Conservation (phyloP, 2,888 invertebrate species). For the Nephrocerus scutellatus region DNA sequence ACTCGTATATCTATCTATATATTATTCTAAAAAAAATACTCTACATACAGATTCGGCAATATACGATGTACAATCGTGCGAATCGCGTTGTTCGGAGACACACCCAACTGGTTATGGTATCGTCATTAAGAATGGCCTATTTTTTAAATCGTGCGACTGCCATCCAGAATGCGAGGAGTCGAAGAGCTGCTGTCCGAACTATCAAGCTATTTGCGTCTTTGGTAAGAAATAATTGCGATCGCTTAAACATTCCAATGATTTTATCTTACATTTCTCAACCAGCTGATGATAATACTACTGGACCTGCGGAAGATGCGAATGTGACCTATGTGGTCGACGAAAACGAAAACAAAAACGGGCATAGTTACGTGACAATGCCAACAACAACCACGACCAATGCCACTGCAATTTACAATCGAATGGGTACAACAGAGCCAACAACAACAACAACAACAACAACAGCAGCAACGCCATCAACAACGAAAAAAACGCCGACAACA, state of each 20-base stretch:
- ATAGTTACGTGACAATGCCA: neutral
- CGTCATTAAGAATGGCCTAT: slow-evolving; percentile 19
- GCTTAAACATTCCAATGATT: neutral
- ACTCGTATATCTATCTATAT: neutral
- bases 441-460: slow-evolving; percentile 2
- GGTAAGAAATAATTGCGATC: slow-evolving; percentile 15
- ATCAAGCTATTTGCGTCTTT: slow-evolving; percentile 52
- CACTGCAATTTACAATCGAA: no score
- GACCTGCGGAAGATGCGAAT: neutral
- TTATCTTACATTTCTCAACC: neutral
- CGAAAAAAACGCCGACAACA: no score
- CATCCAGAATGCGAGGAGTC: slow-evolving; percentile 50
- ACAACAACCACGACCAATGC: neutral
- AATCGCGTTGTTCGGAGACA: slow-evolving; percentile 48
- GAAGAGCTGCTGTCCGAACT: slow-evolving; percentile 63
- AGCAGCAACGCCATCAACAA: slow-evolving; percentile 8
- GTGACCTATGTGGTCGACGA: no score
- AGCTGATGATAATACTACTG: no score
- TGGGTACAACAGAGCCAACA: slow-evolving; percentile 9
- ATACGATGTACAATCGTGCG: slow-evolving; percentile 50
- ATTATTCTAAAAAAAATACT: no score
- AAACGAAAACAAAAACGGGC: neutral
- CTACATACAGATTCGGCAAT: slow-evolving; percentile 26
- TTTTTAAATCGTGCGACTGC: slow-evolving; percentile 54
- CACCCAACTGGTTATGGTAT: slow-evolving; percentile 15